Evolutionary conservation across 2,797 vertebrate species (phyloP), one percentile per base, ranked within the genome.

Genomic region (Echeneis naucrates): DNA sequence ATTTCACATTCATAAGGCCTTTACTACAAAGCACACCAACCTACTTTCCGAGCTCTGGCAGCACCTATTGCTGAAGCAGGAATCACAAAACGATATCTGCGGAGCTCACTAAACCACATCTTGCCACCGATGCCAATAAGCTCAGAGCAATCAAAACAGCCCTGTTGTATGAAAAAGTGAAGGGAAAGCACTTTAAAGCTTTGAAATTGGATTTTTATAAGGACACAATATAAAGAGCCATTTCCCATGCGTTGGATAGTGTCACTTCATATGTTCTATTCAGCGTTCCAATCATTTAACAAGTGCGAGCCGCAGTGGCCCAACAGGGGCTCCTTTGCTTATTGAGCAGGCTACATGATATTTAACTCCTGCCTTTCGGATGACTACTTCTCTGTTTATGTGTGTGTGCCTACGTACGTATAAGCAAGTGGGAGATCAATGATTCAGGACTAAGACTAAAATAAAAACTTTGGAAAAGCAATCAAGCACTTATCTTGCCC

Each of bases 241-340:
- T 79, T 76, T 74, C 60, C 79, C 86, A 74, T 84, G 79, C 72
- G 86, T 50, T 84, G 78, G 71, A 60, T 57, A 78, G 78, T 92
- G 87, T 77, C 82, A 77, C 77, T 90, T 88, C 83, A 87, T 81
- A 89, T 85, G 85, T 85, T 87, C 45, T 58, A 75, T 89, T 91
- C 82, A 87, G 62, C 57, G 84, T 73, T 73, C 71, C 82, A 84
- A 88, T 90, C 87, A 87, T 93, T 92, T 87, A 81, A 85, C 85
- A 89, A 93, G 82, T 80, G 82, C 59, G 13, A 51, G 75, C 77
- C 77, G 56, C 66, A 82, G 85, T 87, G 68, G 68, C 63, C 81
- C 48, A 70, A 81, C 85, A 88, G 82, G 78, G 78, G 72, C 88
- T 81, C 83, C 85, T 60, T 70, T 62, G 33, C 75, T 89, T 76